Evolutionary conservation across 2,888 invertebrate species (phyloP).

Genomic region (Dicycla oo): DNA sequence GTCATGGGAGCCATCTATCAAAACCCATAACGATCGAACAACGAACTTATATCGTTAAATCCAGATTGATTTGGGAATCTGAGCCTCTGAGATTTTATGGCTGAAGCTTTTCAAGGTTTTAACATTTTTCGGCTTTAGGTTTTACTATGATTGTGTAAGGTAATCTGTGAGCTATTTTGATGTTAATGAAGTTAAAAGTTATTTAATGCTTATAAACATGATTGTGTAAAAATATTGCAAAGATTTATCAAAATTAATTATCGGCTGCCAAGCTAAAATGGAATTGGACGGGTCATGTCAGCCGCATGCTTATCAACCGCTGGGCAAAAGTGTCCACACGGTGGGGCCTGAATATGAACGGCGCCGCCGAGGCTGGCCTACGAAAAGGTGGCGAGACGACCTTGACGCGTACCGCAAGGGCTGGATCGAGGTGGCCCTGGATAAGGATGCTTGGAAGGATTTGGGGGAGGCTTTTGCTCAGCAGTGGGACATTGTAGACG

Average conservation of each 20-base stretch:
- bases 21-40: conserved; percentile 64
- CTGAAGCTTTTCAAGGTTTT: conserved; percentile 25
- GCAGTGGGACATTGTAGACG: too few species aligned
- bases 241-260: neutral
- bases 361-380: too few species aligned
- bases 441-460: too few species aligned
- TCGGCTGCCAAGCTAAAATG: too few species aligned
- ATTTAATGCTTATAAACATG: neutral
- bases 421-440: too few species aligned
- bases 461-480: too few species aligned
- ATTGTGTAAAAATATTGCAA: neutral
- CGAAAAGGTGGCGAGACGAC: too few species aligned
- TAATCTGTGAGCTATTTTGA: neutral
- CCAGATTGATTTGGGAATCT: conserved; percentile 64
- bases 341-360: too few species aligned
- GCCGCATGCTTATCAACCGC: too few species aligned
- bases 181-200: neutral
- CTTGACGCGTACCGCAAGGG: too few species aligned
- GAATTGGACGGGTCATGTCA: too few species aligned
- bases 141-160: conserved; percentile 13
- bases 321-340: too few species aligned
- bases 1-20: conserved; percentile 76
- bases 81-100: conserved; percentile 52
- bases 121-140: conserved; percentile 3
- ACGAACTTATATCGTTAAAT: conserved; percentile 64